Evolutionary conservation across 2,888 invertebrate genomes (phyloP).

Genomic region (Amphipoea oculea): DNA sequence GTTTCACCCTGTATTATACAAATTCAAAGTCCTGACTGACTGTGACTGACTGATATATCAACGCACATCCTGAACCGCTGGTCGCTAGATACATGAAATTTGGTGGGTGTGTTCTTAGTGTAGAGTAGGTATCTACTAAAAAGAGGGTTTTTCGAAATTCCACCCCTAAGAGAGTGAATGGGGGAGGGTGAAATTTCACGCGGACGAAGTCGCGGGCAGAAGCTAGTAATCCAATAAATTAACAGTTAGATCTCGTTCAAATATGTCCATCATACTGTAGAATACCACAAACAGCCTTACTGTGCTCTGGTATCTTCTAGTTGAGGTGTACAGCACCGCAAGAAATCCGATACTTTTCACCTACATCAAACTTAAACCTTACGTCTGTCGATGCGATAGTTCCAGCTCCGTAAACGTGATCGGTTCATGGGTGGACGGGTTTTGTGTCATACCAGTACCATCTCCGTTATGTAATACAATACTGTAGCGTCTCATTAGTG

Average conservation of each 20-base stretch:
- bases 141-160: too few species aligned
- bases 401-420: slow-evolving; percentile 9
- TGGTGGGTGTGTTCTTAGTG: too few species aligned
- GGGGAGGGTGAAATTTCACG: too few species aligned
- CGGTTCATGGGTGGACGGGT: background rate
- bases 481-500: background rate
- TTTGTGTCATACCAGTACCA: background rate
- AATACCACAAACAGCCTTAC: slow-evolving; percentile 16
- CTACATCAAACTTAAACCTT: slow-evolving; percentile 44
- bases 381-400: slow-evolving; percentile 34
- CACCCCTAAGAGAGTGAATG: too few species aligned
- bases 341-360: slow-evolving; percentile 46
- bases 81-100: too few species aligned
- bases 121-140: too few species aligned
- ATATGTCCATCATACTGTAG: background rate
- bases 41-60: too few species aligned
- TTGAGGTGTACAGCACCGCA: slow-evolving; percentile 43
- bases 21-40: too few species aligned
- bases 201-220: too few species aligned
- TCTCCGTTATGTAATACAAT: background rate
- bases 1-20: too few species aligned
- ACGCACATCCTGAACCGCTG: too few species aligned
- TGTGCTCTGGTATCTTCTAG: slow-evolving; percentile 14
- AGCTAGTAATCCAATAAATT: too few species aligned
- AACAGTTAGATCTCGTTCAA: background rate